A percentile compares a stretch with the other conserved stretches of the same genome.
These are phyloP conservation scores for Palythoa grandiflora DNA, from an alignment of 92 coral and sea anemone genomes.

Conservation along the genomic window DNA sequence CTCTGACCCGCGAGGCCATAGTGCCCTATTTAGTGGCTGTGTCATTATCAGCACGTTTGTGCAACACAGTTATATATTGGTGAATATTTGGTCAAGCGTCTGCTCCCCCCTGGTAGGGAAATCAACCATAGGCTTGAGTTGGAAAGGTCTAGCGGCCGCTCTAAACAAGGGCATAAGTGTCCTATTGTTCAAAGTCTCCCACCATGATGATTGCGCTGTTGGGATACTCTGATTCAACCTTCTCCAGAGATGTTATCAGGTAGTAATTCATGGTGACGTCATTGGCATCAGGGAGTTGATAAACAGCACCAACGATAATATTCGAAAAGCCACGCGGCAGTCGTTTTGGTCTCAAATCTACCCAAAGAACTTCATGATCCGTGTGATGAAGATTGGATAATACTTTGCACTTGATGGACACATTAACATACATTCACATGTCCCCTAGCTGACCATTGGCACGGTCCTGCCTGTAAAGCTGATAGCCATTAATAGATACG, in stretches of 20 bases:
- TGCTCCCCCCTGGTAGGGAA: conserved; percentile 54
- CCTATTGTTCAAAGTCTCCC: not conserved
- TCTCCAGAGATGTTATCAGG: conserved; percentile 11
- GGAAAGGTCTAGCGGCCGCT: conserved; percentile 39
- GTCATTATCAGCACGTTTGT: too few species aligned
- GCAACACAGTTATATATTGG: conserved; percentile 2
- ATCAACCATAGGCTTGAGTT: conserved; percentile 50
- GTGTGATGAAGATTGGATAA: conserved; percentile 13
- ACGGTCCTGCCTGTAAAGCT: conserved; percentile 48
- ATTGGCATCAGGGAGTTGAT: conserved; percentile 42
- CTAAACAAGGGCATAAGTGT: conserved; percentile 26
- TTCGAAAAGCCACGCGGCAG: conserved; percentile 38
- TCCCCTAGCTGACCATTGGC: conserved; percentile 19
- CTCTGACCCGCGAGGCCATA: too few species aligned
- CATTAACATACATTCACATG: conserved; percentile 31
- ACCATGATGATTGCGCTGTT: conserved; percentile 25
- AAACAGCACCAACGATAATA: conserved; percentile 33
- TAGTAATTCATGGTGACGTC: conserved; percentile 20
- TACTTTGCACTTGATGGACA: conserved; percentile 34
- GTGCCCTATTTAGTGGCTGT: too few species aligned
- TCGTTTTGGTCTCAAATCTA: conserved; percentile 39
- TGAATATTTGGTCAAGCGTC: conserved; percentile 54
- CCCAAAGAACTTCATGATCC: conserved; percentile 48
- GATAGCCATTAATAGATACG: conserved; percentile 46
- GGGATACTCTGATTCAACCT: conserved; percentile 14